These are phyloP conservation scores for Bergia puertoricense DNA, from an alignment of 92 coral and sea anemone species.

Conservation along the genomic window DNA sequence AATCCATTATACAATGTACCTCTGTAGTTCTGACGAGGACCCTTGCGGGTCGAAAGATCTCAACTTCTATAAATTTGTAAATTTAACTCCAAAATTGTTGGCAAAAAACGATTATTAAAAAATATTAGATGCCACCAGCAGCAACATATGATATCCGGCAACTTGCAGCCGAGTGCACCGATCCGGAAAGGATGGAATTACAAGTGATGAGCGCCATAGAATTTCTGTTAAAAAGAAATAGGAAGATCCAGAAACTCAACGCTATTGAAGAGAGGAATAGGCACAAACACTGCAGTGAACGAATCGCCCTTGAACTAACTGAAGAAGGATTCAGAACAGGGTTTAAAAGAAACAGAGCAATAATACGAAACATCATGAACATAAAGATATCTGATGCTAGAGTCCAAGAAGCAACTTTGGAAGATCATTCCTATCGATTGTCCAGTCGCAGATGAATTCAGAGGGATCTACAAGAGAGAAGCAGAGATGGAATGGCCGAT, in stretches of 20 bases:
- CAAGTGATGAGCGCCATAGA: slow-evolving; percentile 20
- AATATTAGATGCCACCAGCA: too few species aligned
- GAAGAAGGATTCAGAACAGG: slow-evolving; percentile 15
- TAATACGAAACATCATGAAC: slow-evolving; percentile 25
- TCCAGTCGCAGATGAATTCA: slow-evolving; percentile 13
- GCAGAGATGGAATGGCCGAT: slow-evolving; percentile 16
- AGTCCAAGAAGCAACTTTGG: slow-evolving; percentile 13
- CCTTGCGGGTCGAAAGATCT: too few species aligned
- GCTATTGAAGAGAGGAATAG: not conserved
- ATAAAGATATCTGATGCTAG: slow-evolving; percentile 15
- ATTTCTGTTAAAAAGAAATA: not conserved
- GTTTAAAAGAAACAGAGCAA: slow-evolving; percentile 11
- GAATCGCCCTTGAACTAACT: slow-evolving; percentile 12
- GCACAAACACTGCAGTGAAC: slow-evolving; percentile 9
- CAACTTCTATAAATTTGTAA: too few species aligned
- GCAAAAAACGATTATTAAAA: too few species aligned
- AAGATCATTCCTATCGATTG: slow-evolving; percentile 14
- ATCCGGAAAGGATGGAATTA: slow-evolving; percentile 16
- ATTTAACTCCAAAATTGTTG: too few species aligned
- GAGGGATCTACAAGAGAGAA: not conserved
- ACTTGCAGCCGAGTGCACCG: slow-evolving; percentile 29
- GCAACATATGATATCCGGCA: not conserved
- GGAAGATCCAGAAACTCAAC: slow-evolving; percentile 16
- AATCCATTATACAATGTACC: too few species aligned
- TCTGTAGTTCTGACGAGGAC: too few species aligned